These are phyloP conservation scores for Thelaira solivaga DNA, from an alignment of 2,888 invertebrate genomes.

Conservation along the genomic window DNA sequence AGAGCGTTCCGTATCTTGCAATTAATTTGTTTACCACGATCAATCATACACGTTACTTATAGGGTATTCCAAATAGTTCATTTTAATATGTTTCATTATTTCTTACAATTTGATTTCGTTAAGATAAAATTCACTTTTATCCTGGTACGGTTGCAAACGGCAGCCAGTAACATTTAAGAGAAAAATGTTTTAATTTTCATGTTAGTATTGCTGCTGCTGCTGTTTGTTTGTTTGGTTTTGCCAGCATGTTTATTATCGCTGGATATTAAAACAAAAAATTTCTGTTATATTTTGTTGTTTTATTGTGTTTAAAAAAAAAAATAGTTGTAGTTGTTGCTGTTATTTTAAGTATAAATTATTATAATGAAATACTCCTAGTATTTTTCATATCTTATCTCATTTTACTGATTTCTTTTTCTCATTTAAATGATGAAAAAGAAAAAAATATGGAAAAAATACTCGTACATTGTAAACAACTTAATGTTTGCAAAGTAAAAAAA, in stretches of 20 bases:
- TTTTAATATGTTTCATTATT: conserved; percentile 17
- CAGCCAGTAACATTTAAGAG: conserved; percentile 56
- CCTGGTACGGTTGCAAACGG: conserved; percentile 33
- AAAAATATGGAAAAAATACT: not conserved
- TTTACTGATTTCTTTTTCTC: conserved; percentile 39
- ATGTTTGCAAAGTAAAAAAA: conserved; percentile 23
- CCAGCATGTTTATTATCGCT: conserved; percentile 52
- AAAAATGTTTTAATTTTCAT: conserved; percentile 30
- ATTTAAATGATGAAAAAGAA: conserved; percentile 23
- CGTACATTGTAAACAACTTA: conserved; percentile 45
- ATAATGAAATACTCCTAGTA: conserved; percentile 54
- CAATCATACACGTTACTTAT: not conserved
- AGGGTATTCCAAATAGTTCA: conserved; percentile 29
- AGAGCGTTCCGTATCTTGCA: too few relatives aligned
- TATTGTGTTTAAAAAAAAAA: conserved; percentile 23
- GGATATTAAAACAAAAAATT: conserved; percentile 61
- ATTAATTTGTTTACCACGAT: too few relatives aligned
- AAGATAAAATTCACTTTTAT: conserved; percentile 50
- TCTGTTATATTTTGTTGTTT: conserved; percentile 33
- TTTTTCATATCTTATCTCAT: conserved; percentile 56
- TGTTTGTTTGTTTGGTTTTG: conserved; percentile 3
- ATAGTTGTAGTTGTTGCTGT: conserved; percentile 34
- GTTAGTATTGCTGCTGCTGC: not conserved
- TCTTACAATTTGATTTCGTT: conserved; percentile 44
- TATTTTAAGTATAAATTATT: conserved; percentile 56